Percentiles rank a stretch among this genome's conserved stretches.
Evolutionary conservation across 2,113 vertebrate genomes (phyloP).

Genomic region (Pangasianodon gigas): DNA sequence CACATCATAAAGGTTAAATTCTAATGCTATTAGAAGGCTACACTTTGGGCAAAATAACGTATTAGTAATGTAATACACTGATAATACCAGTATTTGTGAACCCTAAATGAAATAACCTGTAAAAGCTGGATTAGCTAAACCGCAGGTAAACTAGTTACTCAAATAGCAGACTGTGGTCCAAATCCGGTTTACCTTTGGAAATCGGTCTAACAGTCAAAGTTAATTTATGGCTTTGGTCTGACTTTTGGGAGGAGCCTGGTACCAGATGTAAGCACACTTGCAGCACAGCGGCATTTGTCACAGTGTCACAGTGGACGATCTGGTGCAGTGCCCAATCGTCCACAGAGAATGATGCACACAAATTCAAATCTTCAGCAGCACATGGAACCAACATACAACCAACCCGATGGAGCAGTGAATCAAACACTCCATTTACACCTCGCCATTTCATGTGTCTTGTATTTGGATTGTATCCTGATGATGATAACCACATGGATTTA

Average conservation of each 20-base stretch:
- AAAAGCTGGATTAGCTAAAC: background rate
- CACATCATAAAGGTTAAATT: background rate
- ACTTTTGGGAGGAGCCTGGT: background rate
- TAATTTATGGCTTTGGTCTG: background rate
- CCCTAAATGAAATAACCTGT: background rate
- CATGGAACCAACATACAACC: background rate
- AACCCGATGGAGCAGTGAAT: background rate
- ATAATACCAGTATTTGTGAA: background rate
- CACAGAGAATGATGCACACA: background rate
- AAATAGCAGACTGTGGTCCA: background rate
- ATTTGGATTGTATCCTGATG: background rate
- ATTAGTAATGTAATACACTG: background rate
- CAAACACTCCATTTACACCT: background rate
- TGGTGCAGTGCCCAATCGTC: background rate
- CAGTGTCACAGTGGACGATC: background rate
- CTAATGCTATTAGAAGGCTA: background rate
- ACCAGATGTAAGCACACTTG: background rate
- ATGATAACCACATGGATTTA: background rate
- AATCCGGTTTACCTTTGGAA: background rate
- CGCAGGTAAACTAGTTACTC: background rate
- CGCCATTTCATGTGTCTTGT: background rate
- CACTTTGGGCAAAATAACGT: background rate
- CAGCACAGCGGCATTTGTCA: background rate
- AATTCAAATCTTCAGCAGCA: background rate
- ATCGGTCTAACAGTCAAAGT: background rate